Base-by-base conservation (phyloP, 2,797 vertebrate genomes). In the Clarias fuscus region DNA sequence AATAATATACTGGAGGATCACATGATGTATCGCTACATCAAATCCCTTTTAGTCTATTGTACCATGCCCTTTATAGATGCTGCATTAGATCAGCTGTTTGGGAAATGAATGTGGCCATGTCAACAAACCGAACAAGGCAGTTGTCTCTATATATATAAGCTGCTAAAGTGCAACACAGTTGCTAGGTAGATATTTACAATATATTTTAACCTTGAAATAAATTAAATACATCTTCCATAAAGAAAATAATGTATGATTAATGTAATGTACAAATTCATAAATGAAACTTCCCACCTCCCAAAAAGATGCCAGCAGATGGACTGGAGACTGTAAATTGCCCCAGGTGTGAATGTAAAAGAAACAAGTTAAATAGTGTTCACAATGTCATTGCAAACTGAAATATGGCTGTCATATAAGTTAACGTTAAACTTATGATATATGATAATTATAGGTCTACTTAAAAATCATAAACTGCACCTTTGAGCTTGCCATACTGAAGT, bases 141-240 rank as follows among this genome's bases (percentile, higher is more conserved):
- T 61, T n/a, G 73, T 84, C 22, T 91, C 90, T 93, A 91, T 93
- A 87, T 93, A 87, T 93, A 90, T 92, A 91, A 90, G 30, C 53
- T 67, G 67, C 64, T 91, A 73, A 90, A 89, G 89, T 85, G 33
- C 62, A 83, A 27, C 20, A 84, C 15, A 89, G 87, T 92, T 89
- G 89, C 77, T 80, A 64, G 22, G 33, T 88, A 24, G 20, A 81
- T 65, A 65, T 65, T 65, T 65, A n/a, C 22, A 48, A 43, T 65
- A 65, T 81, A 81, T 81, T 37, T 48, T 68, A 81, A 24, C 14
- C 7, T 20, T 13, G 27, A 76, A 53, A 75, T 20, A 84, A 85
- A 78, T 78, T 48, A 65, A 58, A 20, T 13, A 24, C 22, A 64
- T 64, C 33, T 40, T 80, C 56, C 18, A 59, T 27, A 78, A 78